Evolutionary conservation across 2,113 vertebrate genomes (phyloP).

Genomic region (Eidolon helvum): DNA sequence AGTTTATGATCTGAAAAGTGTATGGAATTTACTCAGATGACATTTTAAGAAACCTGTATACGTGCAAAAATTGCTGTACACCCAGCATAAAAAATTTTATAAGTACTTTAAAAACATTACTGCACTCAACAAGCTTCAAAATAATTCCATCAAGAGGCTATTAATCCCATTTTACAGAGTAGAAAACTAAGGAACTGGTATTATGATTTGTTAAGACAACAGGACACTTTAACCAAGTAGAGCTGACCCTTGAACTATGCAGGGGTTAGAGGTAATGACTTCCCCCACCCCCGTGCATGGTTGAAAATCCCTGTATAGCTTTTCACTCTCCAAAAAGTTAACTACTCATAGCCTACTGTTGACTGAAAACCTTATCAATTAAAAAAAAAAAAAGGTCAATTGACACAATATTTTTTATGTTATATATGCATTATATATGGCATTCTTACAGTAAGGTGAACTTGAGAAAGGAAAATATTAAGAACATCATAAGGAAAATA

Average conservation of each 20-base stretch:
- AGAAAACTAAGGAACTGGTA: constrained; percentile 20
- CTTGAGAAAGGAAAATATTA: background rate
- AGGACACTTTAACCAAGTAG: background rate
- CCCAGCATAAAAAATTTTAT: background rate
- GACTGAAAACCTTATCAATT: background rate
- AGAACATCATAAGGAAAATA: background rate
- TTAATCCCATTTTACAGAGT: constrained; percentile 38
- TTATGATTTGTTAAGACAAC: background rate
- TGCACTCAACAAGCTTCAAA: background rate
- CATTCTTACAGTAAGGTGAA: background rate
- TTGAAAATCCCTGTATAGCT: background rate
- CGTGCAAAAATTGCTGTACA: background rate
- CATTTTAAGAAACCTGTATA: background rate
- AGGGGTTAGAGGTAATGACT: background rate
- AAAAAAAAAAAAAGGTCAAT: background rate
- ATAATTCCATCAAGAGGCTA: background rate
- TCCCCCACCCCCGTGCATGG: background rate
- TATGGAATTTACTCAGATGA: background rate
- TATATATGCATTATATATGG: background rate
- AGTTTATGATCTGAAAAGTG: background rate
- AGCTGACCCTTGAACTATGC: background rate
- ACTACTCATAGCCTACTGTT: background rate
- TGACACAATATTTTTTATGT: background rate
- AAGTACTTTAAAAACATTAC: constrained; percentile 10
- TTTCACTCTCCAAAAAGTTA: background rate